Percentiles rank a stretch among this genome's conserved stretches.
phyloP scores from a whole-genome alignment of 1,140 invertebrate genomes.

The Caenorhabditis remanei region DNA sequence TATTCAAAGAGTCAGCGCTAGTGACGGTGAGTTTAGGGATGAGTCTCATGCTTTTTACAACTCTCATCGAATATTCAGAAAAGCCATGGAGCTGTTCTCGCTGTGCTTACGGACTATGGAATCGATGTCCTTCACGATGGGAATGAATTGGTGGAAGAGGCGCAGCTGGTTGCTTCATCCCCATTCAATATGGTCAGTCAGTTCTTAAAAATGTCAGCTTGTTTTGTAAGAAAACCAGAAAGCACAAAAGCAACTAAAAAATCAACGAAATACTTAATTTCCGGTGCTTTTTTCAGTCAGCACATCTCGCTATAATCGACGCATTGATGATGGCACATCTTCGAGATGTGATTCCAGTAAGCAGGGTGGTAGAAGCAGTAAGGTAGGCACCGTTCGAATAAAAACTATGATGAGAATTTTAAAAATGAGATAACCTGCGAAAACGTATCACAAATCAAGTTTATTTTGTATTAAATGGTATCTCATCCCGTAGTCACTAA shows the following conservation, averaged over 20 bases:
- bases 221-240: neutral
- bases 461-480: too few relatives aligned
- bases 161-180: constrained; percentile 93
- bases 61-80: constrained; percentile 65
- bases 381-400: constrained; percentile 75
- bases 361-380: constrained; percentile 88
- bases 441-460: too few relatives aligned
- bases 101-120: constrained; percentile 91
- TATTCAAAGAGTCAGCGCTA: constrained; percentile 95
- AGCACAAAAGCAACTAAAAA: neutral
- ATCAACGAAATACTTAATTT: neutral
- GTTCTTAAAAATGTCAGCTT: constrained; percentile 70
- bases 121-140: constrained; percentile 85
- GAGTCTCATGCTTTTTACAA: neutral
- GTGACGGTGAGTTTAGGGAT: constrained; percentile 85
- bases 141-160: constrained; percentile 91
- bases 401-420: too few relatives aligned
- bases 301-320: constrained; percentile 96
- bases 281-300: constrained; percentile 82
- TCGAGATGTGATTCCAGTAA: constrained; percentile 90
- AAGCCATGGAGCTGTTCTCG: constrained; percentile 86
- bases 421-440: too few relatives aligned
- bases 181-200: constrained; percentile 91
- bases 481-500: too few relatives aligned
- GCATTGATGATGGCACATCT: constrained; percentile 94